A percentile compares a stretch with the other conserved stretches of the same genome.
Evolutionary conservation across 1,140 invertebrate species (phyloP).

Genomic region (Probaryconus sp.): DNA sequence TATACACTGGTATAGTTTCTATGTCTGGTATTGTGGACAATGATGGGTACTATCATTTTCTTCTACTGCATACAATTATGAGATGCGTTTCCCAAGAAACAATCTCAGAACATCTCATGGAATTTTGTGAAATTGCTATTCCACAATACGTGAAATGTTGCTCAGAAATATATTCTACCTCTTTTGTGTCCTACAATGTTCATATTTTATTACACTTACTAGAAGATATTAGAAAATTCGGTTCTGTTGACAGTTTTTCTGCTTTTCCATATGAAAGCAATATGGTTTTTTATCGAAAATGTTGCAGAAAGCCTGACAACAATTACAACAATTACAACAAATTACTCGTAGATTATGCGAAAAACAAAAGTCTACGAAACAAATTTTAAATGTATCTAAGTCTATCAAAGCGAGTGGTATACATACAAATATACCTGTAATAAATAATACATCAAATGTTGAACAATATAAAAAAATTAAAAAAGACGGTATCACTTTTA

Average conservation of each 20-base stretch:
- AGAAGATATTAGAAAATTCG: constrained; percentile 8
- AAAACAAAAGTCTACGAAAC: neutral
- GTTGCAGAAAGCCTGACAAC: neutral
- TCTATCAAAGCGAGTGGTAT: too few relatives aligned
- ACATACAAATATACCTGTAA: too few relatives aligned
- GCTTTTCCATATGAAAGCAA: constrained; percentile 15
- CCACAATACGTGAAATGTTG: constrained; percentile 2
- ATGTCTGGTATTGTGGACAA: constrained; percentile 24
- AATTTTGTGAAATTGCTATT: constrained; percentile 26
- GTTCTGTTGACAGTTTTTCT: constrained; percentile 2
- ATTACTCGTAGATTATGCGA: neutral
- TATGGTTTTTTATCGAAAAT: constrained; percentile 1
- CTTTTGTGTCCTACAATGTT: constrained; percentile 6
- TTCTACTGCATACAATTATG: constrained; percentile 44
- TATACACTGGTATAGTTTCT: constrained; percentile 44
- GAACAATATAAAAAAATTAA: constrained; percentile 2
- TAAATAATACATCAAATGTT: too few relatives aligned
- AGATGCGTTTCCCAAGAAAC: constrained; percentile 19
- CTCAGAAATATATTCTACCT: neutral
- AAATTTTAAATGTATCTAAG: too few relatives aligned
- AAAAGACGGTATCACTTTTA: neutral
- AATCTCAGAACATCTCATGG: constrained; percentile 1
- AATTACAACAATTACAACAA: neutral
- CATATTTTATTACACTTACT: constrained; percentile 8
- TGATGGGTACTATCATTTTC: constrained; percentile 38